Conservation (phyloP, 2,888 invertebrate species). For the Epinotia bilunana region DNA sequence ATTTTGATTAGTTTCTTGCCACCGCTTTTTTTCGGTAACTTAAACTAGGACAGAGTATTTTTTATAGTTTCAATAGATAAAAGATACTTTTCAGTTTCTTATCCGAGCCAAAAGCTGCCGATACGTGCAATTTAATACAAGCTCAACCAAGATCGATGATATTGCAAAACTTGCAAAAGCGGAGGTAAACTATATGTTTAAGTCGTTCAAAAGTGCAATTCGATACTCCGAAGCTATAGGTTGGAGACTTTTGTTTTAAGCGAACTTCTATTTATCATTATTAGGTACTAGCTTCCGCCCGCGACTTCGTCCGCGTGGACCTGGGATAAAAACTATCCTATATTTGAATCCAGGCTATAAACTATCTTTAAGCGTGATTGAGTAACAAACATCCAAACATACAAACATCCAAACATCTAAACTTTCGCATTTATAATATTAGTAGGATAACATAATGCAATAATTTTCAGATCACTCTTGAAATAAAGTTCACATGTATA, state of each 20-base stretch:
- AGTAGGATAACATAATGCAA: no score
- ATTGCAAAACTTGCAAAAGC: conserved; percentile 51
- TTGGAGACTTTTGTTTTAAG: conserved; percentile 11
- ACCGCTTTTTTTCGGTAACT: neutral
- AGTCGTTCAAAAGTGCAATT: conserved; percentile 44
- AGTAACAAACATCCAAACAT: no score
- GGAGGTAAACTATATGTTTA: conserved; percentile 38
- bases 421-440: no score
- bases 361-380: no score
- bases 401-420: no score
- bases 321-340: no score
- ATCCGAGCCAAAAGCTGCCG: conserved; percentile 25
- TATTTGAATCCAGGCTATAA: no score
- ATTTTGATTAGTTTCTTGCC: neutral
- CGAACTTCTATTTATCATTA: no score
- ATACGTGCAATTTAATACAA: conserved; percentile 46
- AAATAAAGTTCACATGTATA: no score
- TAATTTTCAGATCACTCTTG: no score
- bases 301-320: no score
- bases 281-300: no score
- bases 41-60: neutral
- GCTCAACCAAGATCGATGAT: conserved; percentile 50
- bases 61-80: neutral
- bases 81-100: neutral
- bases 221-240: conserved; percentile 23